Conservation (phyloP, 1,140 invertebrate species). For the Hermatobates lingyangjiaoensis region DNA sequence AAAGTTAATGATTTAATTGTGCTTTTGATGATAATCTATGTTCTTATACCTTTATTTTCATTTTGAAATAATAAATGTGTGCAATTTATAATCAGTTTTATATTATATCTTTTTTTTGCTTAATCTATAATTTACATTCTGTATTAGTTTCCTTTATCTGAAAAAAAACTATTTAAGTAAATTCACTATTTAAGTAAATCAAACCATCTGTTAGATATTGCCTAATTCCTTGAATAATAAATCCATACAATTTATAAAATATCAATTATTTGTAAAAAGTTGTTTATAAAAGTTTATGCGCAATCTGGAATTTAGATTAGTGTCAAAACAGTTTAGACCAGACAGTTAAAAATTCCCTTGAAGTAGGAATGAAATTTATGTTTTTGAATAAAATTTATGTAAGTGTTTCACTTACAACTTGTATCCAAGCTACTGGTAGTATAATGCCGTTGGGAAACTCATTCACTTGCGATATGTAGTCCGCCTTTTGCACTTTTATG, state of each 20-base stretch:
- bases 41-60: too few relatives aligned
- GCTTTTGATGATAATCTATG: too few relatives aligned
- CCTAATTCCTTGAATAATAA: too few relatives aligned
- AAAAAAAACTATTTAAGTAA: too few relatives aligned
- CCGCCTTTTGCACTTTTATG: constrained; percentile 16
- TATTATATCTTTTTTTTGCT: too few relatives aligned
- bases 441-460: constrained; percentile 15
- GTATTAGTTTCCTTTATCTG: too few relatives aligned
- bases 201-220: too few relatives aligned
- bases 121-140: too few relatives aligned
- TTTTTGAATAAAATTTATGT: not conserved
- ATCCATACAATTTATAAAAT: not conserved
- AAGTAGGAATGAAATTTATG: not conserved
- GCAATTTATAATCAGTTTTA: too few relatives aligned
- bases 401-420: constrained; percentile 15
- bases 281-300: not conserved
- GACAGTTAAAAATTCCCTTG: not conserved
- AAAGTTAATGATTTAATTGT: too few relatives aligned
- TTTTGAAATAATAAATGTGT: too few relatives aligned
- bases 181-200: too few relatives aligned
- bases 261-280: not conserved
- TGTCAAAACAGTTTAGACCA: not conserved
- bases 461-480: constrained; percentile 6
- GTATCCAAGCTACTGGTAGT: constrained; percentile 18
- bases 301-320: not conserved